Evolutionary conservation across 2,797 vertebrate species (phyloP).

Genomic region (Chlorospingus flavigularis): DNA sequence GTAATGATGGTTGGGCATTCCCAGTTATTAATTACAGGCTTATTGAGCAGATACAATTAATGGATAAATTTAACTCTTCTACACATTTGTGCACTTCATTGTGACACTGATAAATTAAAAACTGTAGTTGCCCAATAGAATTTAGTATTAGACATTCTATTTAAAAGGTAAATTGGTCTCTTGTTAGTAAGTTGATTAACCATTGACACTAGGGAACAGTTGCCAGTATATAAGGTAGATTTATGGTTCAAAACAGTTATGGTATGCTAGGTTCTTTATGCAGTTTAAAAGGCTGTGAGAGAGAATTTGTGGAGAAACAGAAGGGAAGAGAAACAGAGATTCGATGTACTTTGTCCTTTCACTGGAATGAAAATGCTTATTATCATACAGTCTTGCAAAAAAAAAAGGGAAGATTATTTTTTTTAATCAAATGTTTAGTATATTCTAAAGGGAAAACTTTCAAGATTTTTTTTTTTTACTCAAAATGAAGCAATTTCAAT

Average conservation of each 20-base stretch:
- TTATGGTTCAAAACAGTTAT: background rate
- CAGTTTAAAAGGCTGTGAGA: background rate
- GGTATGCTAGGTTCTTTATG: background rate
- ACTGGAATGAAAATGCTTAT: background rate
- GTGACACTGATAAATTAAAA: constrained; percentile 23
- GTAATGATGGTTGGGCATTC: background rate
- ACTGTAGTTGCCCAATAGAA: background rate
- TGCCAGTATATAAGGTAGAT: background rate
- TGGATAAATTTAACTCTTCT: background rate
- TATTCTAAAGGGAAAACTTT: background rate
- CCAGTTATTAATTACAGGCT: background rate
- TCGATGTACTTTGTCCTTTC: background rate
- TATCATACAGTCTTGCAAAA: background rate
- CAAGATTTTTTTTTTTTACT: background rate
- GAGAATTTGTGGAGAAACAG: background rate
- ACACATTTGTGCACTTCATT: background rate
- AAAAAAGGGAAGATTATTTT: background rate
- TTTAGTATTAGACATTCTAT: background rate
- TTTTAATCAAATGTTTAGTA: background rate
- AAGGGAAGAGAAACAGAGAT: background rate
- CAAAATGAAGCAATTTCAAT: background rate
- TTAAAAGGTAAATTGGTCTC: background rate
- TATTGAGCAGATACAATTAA: background rate
- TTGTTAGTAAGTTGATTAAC: background rate
- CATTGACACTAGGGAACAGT: background rate